These are phyloP conservation scores for Drosophila insularis DNA, from an alignment of 1,140 invertebrate genomes.

Conservation along the genomic window DNA sequence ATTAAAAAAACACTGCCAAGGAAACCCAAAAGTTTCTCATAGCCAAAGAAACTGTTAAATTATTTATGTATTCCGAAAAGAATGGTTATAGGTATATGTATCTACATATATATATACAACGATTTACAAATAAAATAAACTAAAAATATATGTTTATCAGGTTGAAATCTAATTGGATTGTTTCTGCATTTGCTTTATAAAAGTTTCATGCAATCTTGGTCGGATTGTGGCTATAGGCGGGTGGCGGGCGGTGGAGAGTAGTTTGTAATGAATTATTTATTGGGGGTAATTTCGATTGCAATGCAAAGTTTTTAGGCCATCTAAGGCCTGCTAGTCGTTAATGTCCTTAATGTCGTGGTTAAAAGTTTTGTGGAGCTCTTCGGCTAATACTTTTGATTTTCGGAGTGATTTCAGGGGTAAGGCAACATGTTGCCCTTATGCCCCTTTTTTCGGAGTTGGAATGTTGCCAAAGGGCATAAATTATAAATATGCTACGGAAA, in stretches of 20 bases:
- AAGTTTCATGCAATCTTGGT: conserved; percentile 56
- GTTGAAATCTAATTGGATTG: conserved; percentile 42
- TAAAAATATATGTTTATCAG: conserved; percentile 2
- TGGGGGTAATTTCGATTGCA: conserved; percentile 60
- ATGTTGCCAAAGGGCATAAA: conserved; percentile 27
- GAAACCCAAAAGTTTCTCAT: conserved; percentile 36
- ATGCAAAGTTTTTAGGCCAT: conserved; percentile 4
- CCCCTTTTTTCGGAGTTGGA: conserved; percentile 10
- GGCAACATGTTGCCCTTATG: background rate
- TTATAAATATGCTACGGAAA: conserved; percentile 10
- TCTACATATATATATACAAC: conserved; percentile 15
- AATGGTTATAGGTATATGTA: background rate
- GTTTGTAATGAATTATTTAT: conserved; percentile 37
- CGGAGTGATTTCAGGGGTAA: conserved; percentile 32
- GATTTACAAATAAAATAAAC: conserved; percentile 24
- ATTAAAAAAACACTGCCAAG: conserved; percentile 43
- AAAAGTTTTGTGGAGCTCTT: conserved; percentile 3
- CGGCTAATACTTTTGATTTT: background rate
- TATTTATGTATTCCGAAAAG: conserved; percentile 50
- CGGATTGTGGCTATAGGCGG: background rate
- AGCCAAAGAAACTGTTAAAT: conserved; percentile 28
- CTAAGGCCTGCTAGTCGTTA: no score
- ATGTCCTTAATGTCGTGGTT: conserved; percentile 21
- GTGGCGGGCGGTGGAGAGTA: conserved; percentile 21
- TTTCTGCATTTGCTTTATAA: conserved; percentile 53